Evolutionary conservation across 2,888 invertebrate species (phyloP), one percentile per base, ranked within the genome.

Genomic region (Sphecodes monilicornis): DNA sequence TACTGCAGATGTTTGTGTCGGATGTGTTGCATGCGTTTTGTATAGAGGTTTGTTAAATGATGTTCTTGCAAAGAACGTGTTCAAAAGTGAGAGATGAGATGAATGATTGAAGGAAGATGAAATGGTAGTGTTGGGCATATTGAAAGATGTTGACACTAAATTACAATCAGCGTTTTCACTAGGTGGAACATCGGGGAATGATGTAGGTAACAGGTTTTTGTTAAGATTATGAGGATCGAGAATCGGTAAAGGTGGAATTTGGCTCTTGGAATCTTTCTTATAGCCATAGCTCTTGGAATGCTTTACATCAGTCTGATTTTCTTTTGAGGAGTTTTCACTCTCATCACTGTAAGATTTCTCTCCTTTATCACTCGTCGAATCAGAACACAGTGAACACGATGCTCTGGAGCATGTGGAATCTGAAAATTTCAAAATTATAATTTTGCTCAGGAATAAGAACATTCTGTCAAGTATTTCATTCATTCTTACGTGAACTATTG

Each of bases 321-420:
- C 91, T 46, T 91, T 93, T 3, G 88, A 89, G 16, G 92, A 91
- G 80, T 92, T 91, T 75, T 93, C 92, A 83, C 91, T 92, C 85
- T 94, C 95, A 80, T 95, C 95, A 69, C 93, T 95, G 76, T 93
- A 95, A 75, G 94, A 94, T 83, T 93, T 95, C 71, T 91, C 93
- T 80, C 94, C 95, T 78, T 94, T 95, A 57, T 94, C 94, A 69
- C 95, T 94, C 46, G 92, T 94, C 3, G 95, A 95, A 77, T 95
- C 95, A 2, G 96, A 95, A 87, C 97, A 97, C 83, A 97, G 96
- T 0, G 97, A 97, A 91, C 96, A 96, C 22, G 97, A 97, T 0
- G 97, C 96, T 74, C 96, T 96, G 0, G 97, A 97, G 93, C 97
- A 97, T 68, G 96, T 96, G 0, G 97, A 97, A 90, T 96, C 97